Conservation (phyloP, 2,113 vertebrate genomes). For the Gasterosteus aculeatus region DNA sequence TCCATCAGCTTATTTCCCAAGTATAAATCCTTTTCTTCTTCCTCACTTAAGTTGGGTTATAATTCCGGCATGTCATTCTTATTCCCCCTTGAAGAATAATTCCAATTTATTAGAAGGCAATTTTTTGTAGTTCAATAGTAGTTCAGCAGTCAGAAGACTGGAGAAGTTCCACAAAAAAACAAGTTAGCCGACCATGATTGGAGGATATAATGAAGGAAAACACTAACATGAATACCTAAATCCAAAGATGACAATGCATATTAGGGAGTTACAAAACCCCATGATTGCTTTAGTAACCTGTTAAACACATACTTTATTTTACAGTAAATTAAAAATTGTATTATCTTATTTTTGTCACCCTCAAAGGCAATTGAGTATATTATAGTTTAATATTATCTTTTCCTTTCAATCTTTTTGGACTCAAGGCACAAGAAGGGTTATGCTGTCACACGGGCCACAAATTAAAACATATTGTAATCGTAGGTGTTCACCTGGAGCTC, state of each 20-base stretch:
- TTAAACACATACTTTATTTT: no score
- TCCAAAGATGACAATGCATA: not conserved
- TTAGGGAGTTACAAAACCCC: not conserved
- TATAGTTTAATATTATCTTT: no score
- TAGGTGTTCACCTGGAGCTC: no score
- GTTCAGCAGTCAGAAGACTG: not conserved
- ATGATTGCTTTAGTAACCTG: not conserved
- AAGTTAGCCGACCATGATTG: not conserved
- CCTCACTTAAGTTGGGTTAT: not conserved
- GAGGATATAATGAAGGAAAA: not conserved
- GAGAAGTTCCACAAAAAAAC: not conserved
- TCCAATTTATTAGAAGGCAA: not conserved
- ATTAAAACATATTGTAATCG: no score
- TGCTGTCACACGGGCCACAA: no score
- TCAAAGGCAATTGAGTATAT: no score
- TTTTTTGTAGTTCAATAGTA: not conserved
- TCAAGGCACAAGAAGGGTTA: no score
- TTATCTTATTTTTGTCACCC: no score
- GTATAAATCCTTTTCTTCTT: not conserved
- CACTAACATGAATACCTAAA: not conserved
- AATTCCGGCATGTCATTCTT: not conserved
- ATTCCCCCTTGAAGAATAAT: not conserved
- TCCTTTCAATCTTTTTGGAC: no score
- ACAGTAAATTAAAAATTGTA: no score
- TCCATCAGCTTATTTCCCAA: constrained; percentile 41